Conservation (phyloP, 2,797 vertebrate genomes). For the Paguma larvata region DNA sequence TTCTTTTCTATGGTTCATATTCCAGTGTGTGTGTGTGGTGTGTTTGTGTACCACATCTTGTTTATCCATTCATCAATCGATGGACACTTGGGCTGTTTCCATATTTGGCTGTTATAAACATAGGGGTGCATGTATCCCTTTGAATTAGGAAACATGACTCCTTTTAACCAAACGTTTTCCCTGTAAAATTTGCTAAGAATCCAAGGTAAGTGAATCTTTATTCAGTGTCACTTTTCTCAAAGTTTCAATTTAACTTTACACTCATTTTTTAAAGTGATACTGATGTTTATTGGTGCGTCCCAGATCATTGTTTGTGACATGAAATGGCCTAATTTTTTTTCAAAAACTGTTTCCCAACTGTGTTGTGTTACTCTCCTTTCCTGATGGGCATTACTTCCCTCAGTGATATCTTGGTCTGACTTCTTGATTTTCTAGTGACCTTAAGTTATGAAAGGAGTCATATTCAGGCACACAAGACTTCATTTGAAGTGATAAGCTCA, state of each 20-base stretch:
- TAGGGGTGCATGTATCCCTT: neutral
- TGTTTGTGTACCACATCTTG: neutral
- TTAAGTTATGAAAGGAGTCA: neutral
- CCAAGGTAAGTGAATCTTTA: conserved; percentile 29
- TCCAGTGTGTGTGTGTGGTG: neutral
- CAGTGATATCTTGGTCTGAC: neutral
- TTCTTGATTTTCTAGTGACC: neutral
- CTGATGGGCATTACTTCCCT: neutral
- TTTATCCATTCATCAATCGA: neutral
- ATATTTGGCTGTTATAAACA: neutral
- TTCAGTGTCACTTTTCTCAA: neutral
- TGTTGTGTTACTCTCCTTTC: neutral
- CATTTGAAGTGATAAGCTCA: neutral
- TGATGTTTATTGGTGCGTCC: neutral
- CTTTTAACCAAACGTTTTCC: conserved; percentile 9
- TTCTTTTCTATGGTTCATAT: neutral
- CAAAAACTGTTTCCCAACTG: neutral
- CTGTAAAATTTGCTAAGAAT: conserved; percentile 32
- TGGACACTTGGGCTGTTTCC: neutral
- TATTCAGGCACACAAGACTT: neutral
- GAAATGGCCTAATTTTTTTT: neutral
- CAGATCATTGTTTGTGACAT: neutral
- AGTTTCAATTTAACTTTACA: neutral
- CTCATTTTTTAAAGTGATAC: neutral
- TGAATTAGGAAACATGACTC: neutral